Evolutionary conservation across 2,888 invertebrate species (phyloP).

Genomic region (Caenorhabditis doughertyi): DNA sequence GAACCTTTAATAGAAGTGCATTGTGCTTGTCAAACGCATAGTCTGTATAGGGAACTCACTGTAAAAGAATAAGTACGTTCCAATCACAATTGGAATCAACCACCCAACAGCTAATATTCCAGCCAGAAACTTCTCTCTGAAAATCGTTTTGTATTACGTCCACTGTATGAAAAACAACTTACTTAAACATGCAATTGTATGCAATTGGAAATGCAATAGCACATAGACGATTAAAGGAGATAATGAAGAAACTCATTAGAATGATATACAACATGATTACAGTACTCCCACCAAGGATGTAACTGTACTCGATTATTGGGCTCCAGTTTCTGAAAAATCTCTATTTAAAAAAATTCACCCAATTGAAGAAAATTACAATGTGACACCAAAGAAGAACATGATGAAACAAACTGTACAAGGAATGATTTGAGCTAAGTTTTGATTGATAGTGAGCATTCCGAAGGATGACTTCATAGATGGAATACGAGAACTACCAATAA

Average conservation of each 20-base stretch:
- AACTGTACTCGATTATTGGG: conserved; percentile 28
- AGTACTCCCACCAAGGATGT: conserved; percentile 17
- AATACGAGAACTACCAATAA: conserved; percentile 40
- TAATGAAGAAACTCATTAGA: conserved; percentile 33
- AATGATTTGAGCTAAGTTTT: conserved; percentile 26
- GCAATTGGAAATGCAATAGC: conserved; percentile 38
- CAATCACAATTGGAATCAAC: not conserved
- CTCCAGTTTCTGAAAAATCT: conserved; percentile 12
- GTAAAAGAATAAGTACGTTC: conserved; percentile 3
- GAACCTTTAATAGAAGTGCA: too few species aligned
- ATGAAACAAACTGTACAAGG: conserved; percentile 25
- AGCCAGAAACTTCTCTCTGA: conserved; percentile 13
- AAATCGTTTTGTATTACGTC: not conserved
- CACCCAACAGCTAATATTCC: not conserved
- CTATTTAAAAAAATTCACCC: not conserved
- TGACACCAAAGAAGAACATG: conserved; percentile 36
- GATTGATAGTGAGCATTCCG: conserved; percentile 44
- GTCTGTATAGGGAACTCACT: conserved; percentile 10
- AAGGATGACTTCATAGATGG: conserved; percentile 48
- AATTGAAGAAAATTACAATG: conserved; percentile 11
- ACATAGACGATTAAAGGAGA: conserved; percentile 36
- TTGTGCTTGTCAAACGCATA: too few species aligned
- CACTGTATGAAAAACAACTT: not conserved
- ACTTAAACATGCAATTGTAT: conserved; percentile 30
- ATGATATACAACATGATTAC: conserved; percentile 26